These are phyloP conservation scores for Habrosyne pyritoides DNA, from an alignment of 2,888 invertebrate genomes.

Conservation along the genomic window DNA sequence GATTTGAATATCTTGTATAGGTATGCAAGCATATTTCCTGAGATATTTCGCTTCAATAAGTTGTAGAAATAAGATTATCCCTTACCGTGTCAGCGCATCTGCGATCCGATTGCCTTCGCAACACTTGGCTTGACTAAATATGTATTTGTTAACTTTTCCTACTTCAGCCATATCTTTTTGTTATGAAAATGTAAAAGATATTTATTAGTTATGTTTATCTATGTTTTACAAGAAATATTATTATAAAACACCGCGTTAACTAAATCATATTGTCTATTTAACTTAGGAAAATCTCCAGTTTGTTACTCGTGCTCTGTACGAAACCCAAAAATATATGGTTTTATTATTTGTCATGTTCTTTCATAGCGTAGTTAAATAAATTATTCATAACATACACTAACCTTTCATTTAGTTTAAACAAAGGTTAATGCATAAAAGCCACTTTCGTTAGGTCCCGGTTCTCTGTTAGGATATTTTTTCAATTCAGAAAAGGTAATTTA, in stretches of 20 bases:
- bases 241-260: too few relatives aligned
- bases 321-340: neutral
- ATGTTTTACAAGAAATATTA: too few relatives aligned
- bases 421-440: neutral
- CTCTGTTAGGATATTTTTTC: neutral
- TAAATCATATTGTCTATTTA: too few relatives aligned
- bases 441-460: neutral
- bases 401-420: neutral
- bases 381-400: neutral
- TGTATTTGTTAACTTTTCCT: conserved; percentile 2
- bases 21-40: conserved; percentile 8
- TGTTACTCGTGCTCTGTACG: too few relatives aligned
- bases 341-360: neutral
- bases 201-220: too few relatives aligned
- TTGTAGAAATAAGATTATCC: conserved; percentile 42
- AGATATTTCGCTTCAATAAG: conserved; percentile 36
- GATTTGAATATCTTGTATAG: conserved; percentile 7
- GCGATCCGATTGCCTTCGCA: conserved; percentile 22
- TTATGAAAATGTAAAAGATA: too few relatives aligned
- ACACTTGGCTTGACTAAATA: conserved; percentile 18
- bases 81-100: conserved; percentile 37
- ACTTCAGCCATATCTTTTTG: too few relatives aligned
- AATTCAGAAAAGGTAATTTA: neutral
- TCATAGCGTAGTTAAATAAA: neutral
- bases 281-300: too few relatives aligned